phyloP scores from a whole-genome alignment of 2,797 vertebrate genomes.

The Streptopelia turtur region DNA sequence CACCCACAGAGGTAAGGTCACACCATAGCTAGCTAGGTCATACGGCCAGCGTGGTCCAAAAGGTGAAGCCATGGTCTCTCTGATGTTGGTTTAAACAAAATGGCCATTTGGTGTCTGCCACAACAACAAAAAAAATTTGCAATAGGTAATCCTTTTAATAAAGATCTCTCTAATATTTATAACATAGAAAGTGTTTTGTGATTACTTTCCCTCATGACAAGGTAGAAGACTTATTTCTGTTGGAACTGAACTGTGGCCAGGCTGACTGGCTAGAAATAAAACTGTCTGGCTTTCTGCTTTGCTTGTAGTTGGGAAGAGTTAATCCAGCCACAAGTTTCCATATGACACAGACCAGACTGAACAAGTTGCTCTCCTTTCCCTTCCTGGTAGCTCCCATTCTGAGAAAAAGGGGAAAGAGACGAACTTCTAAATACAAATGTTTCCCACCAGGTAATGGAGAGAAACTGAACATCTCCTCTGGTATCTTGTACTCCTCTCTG shows the following conservation, averaged over 20 bases:
- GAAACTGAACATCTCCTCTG: background rate
- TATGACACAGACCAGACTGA: background rate
- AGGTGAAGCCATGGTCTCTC: background rate
- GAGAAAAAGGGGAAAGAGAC: background rate
- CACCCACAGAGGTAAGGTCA: background rate
- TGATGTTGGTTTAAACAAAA: background rate
- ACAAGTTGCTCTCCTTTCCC: background rate
- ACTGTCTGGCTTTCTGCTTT: background rate
- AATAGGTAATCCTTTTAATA: background rate
- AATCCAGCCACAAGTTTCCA: background rate
- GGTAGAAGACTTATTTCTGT: background rate
- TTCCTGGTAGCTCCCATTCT: background rate
- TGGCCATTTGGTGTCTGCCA: background rate
- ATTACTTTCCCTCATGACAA: background rate
- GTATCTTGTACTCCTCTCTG: background rate
- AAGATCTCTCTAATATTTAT: background rate
- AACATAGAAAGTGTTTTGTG: background rate
- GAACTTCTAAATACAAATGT: background rate
- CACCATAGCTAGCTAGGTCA: rapidly evolving
- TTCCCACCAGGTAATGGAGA: background rate
- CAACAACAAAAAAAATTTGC: background rate
- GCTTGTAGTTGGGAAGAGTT: background rate
- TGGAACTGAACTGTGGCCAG: background rate
- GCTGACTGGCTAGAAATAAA: background rate
- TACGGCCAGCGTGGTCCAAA: background rate